Conservation (phyloP, 2,888 invertebrate genomes). For the Torymus texanus region DNA sequence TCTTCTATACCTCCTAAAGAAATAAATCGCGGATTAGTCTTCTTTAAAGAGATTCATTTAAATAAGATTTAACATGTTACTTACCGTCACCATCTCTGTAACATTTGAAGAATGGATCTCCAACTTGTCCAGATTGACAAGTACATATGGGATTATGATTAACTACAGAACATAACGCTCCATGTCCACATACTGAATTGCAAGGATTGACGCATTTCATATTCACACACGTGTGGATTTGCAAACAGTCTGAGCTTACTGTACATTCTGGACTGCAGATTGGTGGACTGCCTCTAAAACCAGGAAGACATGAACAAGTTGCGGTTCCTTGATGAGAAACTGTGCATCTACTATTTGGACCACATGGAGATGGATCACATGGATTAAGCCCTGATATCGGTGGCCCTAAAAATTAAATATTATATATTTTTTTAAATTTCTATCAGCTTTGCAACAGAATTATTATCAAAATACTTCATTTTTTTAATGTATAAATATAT, state of each 20-base stretch:
- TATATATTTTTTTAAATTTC: not conserved
- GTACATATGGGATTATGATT: constrained; percentile 92
- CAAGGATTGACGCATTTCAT: constrained; percentile 90
- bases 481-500: not conserved
- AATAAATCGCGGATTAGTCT: not conserved
- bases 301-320: constrained; percentile 80
- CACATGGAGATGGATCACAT: constrained; percentile 79
- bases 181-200: constrained; percentile 86
- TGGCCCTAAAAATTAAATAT: constrained; percentile 27
- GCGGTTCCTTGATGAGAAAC: constrained; percentile 72
- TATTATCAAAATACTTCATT: not conserved
- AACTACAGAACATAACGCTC: constrained; percentile 86
- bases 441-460: not conserved
- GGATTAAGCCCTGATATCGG: constrained; percentile 47
- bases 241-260: constrained; percentile 87
- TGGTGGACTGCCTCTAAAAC: constrained; percentile 86
- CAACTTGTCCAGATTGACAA: constrained; percentile 84
- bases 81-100: constrained; percentile 26
- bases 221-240: constrained; percentile 86
- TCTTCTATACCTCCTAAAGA: constrained; percentile 68
- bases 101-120: constrained; percentile 88
- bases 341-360: constrained; percentile 89
- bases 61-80: not conserved
- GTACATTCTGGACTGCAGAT: constrained; percentile 91
- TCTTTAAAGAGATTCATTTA: too few relatives aligned